Conservation (phyloP, 2,888 invertebrate genomes). For the Plagodis dolabraria region DNA sequence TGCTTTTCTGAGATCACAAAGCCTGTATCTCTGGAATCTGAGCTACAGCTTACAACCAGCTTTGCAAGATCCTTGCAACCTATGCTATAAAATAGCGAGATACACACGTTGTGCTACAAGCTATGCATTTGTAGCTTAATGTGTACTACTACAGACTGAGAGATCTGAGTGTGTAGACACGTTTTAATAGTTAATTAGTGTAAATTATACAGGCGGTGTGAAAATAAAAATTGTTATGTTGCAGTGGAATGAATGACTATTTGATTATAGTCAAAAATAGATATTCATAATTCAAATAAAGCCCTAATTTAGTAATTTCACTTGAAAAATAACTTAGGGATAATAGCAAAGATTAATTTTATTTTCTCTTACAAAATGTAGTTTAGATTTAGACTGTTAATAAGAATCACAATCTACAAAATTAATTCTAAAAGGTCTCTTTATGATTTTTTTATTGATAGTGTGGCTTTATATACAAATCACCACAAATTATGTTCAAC, state of each 20-base stretch:
- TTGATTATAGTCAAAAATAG: neutral
- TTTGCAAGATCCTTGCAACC: neutral
- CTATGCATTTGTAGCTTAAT: neutral
- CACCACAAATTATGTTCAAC: too few species aligned
- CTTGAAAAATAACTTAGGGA: too few species aligned
- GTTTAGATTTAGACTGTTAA: too few species aligned
- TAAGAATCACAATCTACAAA: too few species aligned
- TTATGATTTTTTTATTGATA: too few species aligned
- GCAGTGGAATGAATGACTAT: neutral
- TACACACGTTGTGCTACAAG: neutral
- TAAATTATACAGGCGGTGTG: slow-evolving; percentile 41
- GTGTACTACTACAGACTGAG: slow-evolving; percentile 9
- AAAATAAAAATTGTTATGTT: neutral
- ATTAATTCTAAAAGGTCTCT: too few species aligned
- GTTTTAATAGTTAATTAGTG: slow-evolving; percentile 18
- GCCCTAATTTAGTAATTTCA: too few species aligned
- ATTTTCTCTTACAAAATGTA: too few species aligned
- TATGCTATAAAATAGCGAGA: neutral
- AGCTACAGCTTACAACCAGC: neutral
- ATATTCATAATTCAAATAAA: too few species aligned
- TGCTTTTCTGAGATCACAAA: neutral
- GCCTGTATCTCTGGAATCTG: neutral
- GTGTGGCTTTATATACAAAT: too few species aligned
- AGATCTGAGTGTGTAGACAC: neutral
- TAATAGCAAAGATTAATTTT: too few species aligned